These are phyloP conservation scores for Cephalopholis sonnerati DNA, from an alignment of 2,113 vertebrate genomes.

Conservation along the genomic window DNA sequence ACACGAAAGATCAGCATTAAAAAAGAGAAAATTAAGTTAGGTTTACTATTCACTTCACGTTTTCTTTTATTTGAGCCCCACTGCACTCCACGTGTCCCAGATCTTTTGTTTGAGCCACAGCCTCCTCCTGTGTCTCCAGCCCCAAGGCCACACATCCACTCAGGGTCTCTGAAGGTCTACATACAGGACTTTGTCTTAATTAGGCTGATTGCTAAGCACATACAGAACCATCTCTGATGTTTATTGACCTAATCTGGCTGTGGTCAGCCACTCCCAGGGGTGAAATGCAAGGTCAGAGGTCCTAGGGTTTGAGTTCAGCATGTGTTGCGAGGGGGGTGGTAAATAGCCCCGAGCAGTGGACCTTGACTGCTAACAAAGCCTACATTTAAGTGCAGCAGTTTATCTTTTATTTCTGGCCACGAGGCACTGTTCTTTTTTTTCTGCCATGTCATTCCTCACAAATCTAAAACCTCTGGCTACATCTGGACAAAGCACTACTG, in stretches of 20 bases:
- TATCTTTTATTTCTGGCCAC: slow-evolving; percentile 14
- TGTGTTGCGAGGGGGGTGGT: slow-evolving; percentile 8
- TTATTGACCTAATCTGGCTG: slow-evolving; percentile 62
- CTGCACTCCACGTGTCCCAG: background rate
- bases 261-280: slow-evolving; percentile 50
- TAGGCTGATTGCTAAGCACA: slow-evolving; percentile 52
- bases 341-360: slow-evolving; percentile 44
- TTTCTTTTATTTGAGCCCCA: background rate
- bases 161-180: slow-evolving; percentile 24
- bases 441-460: background rate
- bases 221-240: slow-evolving; percentile 48
- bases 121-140: background rate
- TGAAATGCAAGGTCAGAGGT: slow-evolving; percentile 58
- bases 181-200: slow-evolving; percentile 40
- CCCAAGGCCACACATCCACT: background rate
- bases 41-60: background rate
- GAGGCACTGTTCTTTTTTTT: background rate
- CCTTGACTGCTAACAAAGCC: slow-evolving; percentile 63
- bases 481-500: background rate
- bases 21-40: background rate
- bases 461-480: background rate
- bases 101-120: slow-evolving; percentile 21
- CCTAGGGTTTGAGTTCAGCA: slow-evolving; percentile 28
- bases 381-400: slow-evolving; percentile 23
- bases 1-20: background rate